Conservation (phyloP, 2,888 invertebrate species). For the Ecdyonurus torrentis region DNA sequence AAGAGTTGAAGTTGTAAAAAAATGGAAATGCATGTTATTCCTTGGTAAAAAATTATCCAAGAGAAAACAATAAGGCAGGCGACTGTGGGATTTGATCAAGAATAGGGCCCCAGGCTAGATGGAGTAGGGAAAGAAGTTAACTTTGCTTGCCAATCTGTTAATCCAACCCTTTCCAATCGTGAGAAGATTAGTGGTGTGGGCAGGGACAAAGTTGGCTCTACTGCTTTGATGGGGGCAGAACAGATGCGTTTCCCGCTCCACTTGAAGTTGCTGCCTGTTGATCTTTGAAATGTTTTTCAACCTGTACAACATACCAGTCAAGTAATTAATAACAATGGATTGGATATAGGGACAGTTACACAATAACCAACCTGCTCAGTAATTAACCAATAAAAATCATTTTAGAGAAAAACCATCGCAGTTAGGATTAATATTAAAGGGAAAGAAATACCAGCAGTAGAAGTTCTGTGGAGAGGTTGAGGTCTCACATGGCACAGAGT, state of each 20-base stretch:
- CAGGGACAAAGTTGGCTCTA: background rate
- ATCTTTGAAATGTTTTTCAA: slow-evolving; percentile 24
- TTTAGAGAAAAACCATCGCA: too few species aligned
- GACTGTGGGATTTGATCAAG: background rate
- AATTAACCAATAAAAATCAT: too few species aligned
- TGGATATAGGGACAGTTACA: too few species aligned
- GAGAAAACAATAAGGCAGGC: background rate
- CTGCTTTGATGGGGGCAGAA: background rate
- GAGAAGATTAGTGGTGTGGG: background rate
- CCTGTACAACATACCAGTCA: too few species aligned
- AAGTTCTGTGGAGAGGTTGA: too few species aligned
- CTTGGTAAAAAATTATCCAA: background rate
- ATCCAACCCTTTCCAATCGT: too few species aligned
- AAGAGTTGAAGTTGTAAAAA: background rate
- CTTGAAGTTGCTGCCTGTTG: slow-evolving; percentile 15
- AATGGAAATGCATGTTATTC: background rate
- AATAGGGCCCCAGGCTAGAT: background rate
- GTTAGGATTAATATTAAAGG: too few species aligned
- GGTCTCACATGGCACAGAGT: too few species aligned
- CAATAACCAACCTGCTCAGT: too few species aligned
- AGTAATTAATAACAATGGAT: too few species aligned
- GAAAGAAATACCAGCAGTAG: too few species aligned
- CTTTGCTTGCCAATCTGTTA: background rate
- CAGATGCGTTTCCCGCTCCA: slow-evolving; percentile 5
- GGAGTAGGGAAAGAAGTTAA: background rate